Evolutionary conservation across 2,797 vertebrate species (phyloP).

Genomic region (Emys orbicularis): DNA sequence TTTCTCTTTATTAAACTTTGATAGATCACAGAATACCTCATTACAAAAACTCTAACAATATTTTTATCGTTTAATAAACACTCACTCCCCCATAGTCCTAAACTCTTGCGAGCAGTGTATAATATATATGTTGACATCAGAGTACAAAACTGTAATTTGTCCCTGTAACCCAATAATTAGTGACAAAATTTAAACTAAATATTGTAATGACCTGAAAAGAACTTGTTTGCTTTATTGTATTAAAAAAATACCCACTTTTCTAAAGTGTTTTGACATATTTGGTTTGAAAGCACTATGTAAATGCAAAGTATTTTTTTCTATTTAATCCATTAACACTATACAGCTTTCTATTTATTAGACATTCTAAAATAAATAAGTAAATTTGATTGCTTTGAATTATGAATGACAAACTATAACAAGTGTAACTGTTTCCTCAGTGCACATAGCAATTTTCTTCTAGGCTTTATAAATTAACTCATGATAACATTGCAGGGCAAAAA

Average conservation of each 20-base stretch:
- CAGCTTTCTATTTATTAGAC: accelerated
- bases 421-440: not conserved
- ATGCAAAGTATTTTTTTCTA: accelerated
- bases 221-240: not conserved
- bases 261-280: not conserved
- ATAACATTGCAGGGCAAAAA: not conserved
- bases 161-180: accelerated
- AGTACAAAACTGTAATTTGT: not conserved
- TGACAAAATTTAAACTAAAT: not conserved
- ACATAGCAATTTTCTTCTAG: not conserved
- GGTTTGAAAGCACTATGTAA: not conserved
- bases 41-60: conserved; percentile 48
- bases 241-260: not conserved
- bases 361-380: not conserved
- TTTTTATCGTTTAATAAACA: not conserved
- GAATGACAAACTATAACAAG: not conserved
- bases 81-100: not conserved
- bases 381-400: not conserved
- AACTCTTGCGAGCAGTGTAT: not conserved
- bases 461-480: not conserved
- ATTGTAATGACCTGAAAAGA: not conserved
- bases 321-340: not conserved
- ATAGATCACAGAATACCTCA: conserved; percentile 18
- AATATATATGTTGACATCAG: not conserved
- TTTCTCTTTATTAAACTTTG: conserved; percentile 44